A percentile compares a stretch with the other conserved stretches of the same genome.
These are phyloP conservation scores for Acrobasis suavella DNA, from an alignment of 2,888 invertebrate genomes.

Conservation along the genomic window DNA sequence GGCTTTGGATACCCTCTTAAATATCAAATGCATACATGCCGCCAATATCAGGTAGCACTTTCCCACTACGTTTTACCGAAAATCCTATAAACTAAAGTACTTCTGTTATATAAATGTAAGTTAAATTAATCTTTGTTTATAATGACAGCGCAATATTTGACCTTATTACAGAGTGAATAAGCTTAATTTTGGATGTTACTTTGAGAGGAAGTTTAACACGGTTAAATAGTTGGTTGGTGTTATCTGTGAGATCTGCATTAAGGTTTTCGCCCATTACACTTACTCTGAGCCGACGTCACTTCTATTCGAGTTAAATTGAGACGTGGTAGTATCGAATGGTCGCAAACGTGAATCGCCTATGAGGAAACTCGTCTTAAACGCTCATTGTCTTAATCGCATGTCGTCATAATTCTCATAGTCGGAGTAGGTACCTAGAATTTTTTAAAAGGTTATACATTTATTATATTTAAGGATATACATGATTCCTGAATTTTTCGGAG, in stretches of 20 bases:
- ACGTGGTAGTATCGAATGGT: no score
- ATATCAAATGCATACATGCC: constrained; percentile 8
- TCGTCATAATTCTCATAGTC: no score
- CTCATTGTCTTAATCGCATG: no score
- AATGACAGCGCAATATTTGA: background rate
- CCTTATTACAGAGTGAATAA: background rate
- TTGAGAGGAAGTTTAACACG: constrained; percentile 19
- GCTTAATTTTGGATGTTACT: constrained; percentile 3
- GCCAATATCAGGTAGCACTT: constrained; percentile 2
- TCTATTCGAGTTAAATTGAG: no score
- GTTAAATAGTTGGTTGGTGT: constrained; percentile 11
- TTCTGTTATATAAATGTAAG: constrained; percentile 14
- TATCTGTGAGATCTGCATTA: constrained; percentile 14
- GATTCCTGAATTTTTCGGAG: no score
- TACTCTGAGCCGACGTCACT: no score
- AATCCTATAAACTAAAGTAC: constrained; percentile 12
- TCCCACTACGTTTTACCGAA: constrained; percentile 11
- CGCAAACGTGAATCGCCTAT: no score
- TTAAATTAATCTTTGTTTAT: constrained; percentile 16
- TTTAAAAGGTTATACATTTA: no score
- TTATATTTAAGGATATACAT: no score
- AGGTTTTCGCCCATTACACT: no score
- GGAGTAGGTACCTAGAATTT: no score
- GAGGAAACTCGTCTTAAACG: no score
- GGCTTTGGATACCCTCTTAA: background rate